A percentile compares a stretch with the other conserved stretches of the same genome.
phyloP scores from a whole-genome alignment of 2,113 vertebrate species.

The Cyanistes caeruleus region DNA sequence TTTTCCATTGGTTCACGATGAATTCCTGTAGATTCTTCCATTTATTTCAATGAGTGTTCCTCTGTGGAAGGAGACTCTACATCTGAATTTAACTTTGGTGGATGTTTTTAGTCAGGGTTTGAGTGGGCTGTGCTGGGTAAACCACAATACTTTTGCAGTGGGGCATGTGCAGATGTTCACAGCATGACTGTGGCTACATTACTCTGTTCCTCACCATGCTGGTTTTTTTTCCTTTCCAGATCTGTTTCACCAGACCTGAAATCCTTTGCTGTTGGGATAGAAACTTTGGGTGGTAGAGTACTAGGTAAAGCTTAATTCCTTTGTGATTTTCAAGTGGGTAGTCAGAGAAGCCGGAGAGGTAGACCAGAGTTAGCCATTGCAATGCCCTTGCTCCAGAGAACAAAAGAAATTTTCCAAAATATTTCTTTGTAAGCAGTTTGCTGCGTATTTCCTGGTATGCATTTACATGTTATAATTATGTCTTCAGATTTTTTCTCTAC shows the following conservation, averaged over 20 bases:
- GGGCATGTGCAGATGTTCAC: not conserved
- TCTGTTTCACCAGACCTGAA: slow-evolving; percentile 86
- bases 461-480: not conserved
- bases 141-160: not conserved
- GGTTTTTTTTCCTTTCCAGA: slow-evolving; percentile 55
- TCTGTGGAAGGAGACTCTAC: not conserved
- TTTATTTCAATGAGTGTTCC: not conserved
- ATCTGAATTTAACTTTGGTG: not conserved
- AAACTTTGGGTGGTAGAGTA: slow-evolving; percentile 79
- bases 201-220: not conserved
- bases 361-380: not conserved
- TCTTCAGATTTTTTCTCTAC: not conserved
- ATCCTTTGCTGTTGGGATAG: slow-evolving; percentile 85
- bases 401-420: not conserved
- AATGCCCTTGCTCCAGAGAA: not conserved
- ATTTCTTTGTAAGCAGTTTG: not conserved
- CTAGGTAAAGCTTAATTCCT: slow-evolving; percentile 73
- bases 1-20: not conserved
- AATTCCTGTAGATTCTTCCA: not conserved
- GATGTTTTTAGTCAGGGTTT: not conserved
- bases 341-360: not conserved
- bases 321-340: not conserved
- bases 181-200: not conserved
- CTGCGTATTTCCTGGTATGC: not conserved
- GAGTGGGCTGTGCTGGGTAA: not conserved